These are phyloP conservation scores for Fregetta grallaria DNA, from an alignment of 2,113 vertebrate species.

Conservation along the genomic window DNA sequence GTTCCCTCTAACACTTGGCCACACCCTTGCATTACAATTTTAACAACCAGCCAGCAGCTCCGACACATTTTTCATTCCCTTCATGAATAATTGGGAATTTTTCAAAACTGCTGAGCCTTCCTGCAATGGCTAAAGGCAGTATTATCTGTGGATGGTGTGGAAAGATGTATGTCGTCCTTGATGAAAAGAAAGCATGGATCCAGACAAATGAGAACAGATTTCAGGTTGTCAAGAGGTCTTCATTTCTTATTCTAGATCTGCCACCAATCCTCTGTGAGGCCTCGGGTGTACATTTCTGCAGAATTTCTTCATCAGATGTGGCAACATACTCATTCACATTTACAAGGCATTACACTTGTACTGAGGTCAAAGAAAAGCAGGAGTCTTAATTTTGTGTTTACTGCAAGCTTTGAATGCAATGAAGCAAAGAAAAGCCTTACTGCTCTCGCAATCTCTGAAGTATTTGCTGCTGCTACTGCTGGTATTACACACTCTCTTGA, in stretches of 20 bases:
- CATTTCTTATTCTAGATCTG: neutral
- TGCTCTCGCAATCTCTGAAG: neutral
- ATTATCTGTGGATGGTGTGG: neutral
- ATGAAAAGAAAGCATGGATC: neutral
- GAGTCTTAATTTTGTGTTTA: neutral
- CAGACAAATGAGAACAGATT: neutral
- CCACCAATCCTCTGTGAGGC: neutral
- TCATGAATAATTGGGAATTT: neutral
- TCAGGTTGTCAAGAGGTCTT: neutral
- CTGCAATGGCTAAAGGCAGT: neutral
- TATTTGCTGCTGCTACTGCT: neutral
- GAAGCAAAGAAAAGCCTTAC: neutral
- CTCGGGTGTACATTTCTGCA: rapidly evolving
- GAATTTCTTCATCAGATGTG: neutral
- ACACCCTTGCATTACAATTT: neutral
- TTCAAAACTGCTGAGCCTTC: neutral
- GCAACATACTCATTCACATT: neutral
- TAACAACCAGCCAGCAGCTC: neutral
- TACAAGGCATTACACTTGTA: neutral
- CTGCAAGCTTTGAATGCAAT: neutral
- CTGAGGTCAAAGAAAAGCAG: neutral
- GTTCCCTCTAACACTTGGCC: neutral
- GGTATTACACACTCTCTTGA: neutral
- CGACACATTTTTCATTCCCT: neutral
- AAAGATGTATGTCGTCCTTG: rapidly evolving